A percentile compares a stretch with the other conserved stretches of the same genome.
Evolutionary conservation across 2,797 vertebrate genomes (phyloP).

Genomic region (Astyanax mexicanus): DNA sequence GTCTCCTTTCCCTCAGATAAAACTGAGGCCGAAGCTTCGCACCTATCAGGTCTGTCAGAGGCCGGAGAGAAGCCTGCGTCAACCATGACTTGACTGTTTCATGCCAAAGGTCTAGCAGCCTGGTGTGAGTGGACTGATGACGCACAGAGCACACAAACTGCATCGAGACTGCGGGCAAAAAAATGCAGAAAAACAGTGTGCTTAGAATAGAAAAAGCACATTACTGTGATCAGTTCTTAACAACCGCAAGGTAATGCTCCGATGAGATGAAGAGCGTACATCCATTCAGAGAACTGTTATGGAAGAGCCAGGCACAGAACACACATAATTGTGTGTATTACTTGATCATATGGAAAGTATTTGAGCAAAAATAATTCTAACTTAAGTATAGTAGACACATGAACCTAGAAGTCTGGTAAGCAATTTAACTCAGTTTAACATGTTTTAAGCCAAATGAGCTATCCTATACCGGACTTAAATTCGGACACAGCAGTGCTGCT

Average conservation of each 20-base stretch:
- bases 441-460: no score
- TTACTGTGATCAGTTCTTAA: slow-evolving; percentile 1
- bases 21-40: slow-evolving; percentile 10
- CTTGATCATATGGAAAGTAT: no score
- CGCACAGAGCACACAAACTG: slow-evolving; percentile 47
- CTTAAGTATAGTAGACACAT: no score
- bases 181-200: neutral
- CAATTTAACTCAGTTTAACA: no score
- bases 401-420: no score
- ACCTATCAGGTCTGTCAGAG: slow-evolving; percentile 27
- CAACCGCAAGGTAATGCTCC: neutral
- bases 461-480: no score
- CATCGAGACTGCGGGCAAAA: neutral
- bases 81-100: slow-evolving; percentile 45
- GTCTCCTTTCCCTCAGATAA: slow-evolving; percentile 10
- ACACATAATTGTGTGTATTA: no score
- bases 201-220: neutral
- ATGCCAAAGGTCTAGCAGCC: slow-evolving; percentile 41
- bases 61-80: slow-evolving; percentile 28
- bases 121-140: slow-evolving; percentile 49
- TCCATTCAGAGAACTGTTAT: no score
- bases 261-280: neutral
- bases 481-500: no score
- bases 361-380: no score
- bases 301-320: no score